These are phyloP conservation scores for Trichonephila clavipes DNA, from an alignment of 1,140 invertebrate species.

Conservation along the genomic window DNA sequence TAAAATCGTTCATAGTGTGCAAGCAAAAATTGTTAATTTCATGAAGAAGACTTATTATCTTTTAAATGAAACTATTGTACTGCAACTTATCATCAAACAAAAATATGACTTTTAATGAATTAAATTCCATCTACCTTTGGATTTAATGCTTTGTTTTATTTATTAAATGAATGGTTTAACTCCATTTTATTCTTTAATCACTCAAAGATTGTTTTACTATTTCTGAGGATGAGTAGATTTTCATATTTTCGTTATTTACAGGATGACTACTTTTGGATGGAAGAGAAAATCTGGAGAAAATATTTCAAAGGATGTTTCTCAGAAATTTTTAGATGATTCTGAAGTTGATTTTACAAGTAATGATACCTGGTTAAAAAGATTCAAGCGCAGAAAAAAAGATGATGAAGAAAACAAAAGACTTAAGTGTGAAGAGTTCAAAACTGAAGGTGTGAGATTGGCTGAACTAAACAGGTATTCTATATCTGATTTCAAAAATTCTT, in stretches of 20 bases:
- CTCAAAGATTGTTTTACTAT: too few relatives aligned
- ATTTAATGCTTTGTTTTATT: too few relatives aligned
- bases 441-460: slow-evolving; percentile 64
- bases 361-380: slow-evolving; percentile 1
- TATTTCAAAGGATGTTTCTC: slow-evolving; percentile 52
- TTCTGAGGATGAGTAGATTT: too few relatives aligned
- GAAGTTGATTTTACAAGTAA: slow-evolving; percentile 12
- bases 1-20: too few relatives aligned
- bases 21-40: too few relatives aligned
- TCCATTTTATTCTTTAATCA: too few relatives aligned
- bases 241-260: background rate
- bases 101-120: too few relatives aligned
- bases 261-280: slow-evolving; percentile 76
- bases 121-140: too few relatives aligned
- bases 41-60: too few relatives aligned
- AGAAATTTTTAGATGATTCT: slow-evolving; percentile 42
- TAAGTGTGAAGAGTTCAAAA: slow-evolving; percentile 57
- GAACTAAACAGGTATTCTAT: slow-evolving; percentile 53
- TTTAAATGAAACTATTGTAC: too few relatives aligned
- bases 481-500: background rate
- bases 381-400: slow-evolving; percentile 55
- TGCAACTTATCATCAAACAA: too few relatives aligned
- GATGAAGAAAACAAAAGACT: slow-evolving; percentile 44
- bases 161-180: too few relatives aligned
- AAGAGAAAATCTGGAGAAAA: slow-evolving; percentile 75